Percentiles rank a stretch among this genome's conserved stretches.
Evolutionary conservation across 2,888 invertebrate species (phyloP).

Genomic region (Latheticus oryzae): DNA sequence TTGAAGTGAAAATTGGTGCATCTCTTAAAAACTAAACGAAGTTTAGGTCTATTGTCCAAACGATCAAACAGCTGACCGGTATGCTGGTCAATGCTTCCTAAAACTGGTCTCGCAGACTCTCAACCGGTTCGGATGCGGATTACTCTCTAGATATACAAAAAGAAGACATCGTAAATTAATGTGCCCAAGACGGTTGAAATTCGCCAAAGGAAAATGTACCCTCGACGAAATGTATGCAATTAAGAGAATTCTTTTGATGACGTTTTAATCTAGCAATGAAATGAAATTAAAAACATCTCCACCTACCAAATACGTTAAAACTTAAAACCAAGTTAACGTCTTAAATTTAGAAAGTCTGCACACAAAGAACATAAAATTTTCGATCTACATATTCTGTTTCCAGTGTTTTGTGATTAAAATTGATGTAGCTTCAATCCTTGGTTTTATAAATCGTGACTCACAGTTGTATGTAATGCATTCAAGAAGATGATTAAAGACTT

Average conservation of each 20-base stretch:
- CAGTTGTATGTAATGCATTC: too few relatives aligned
- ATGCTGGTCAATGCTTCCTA: slow-evolving; percentile 41
- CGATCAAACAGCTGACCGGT: slow-evolving; percentile 38
- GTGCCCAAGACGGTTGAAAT: slow-evolving; percentile 34
- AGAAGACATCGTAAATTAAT: slow-evolving; percentile 39
- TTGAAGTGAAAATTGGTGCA: slow-evolving; percentile 13
- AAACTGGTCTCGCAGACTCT: slow-evolving; percentile 44
- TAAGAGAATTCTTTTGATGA: slow-evolving; percentile 20
- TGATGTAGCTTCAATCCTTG: too few relatives aligned
- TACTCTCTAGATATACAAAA: slow-evolving; percentile 39
- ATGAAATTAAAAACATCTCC: too few relatives aligned
- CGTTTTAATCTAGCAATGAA: slow-evolving; percentile 9
- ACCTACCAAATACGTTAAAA: too few relatives aligned
- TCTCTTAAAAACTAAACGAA: slow-evolving; percentile 18
- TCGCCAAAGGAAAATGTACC: slow-evolving; percentile 28
- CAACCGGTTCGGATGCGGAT: slow-evolving; percentile 44
- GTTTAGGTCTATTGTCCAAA: slow-evolving; percentile 28
- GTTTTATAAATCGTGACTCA: too few relatives aligned
- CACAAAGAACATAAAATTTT: too few relatives aligned
- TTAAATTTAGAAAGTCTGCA: too few relatives aligned
- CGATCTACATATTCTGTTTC: too few relatives aligned
- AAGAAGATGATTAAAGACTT: too few relatives aligned
- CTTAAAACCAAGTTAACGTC: too few relatives aligned
- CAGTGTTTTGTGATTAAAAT: too few relatives aligned
- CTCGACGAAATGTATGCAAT: too few relatives aligned